Base-by-base conservation (phyloP, 2,113 vertebrate species). In the Coptodon rendalli region DNA sequence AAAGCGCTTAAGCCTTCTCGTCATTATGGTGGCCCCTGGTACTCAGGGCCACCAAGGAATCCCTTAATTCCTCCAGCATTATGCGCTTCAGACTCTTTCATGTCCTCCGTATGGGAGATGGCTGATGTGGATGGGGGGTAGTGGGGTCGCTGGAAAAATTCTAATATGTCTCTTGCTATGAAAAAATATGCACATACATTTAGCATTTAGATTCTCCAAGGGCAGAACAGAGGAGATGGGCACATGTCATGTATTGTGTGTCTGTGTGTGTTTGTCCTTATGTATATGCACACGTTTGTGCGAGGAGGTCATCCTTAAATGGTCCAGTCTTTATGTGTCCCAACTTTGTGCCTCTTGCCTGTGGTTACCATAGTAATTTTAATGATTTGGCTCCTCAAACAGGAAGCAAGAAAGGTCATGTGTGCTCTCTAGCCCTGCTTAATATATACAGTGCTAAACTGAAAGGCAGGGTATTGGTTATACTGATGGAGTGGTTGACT, bases 111-210 rank as follows among this genome's bases (percentile, higher is more conserved):
- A 92, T 92, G 93, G 93, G 91, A 95, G 93, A 90, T 17, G 66
- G 87, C 22, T 91, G 81, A 88, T 86, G 88, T 96, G 89, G 88
- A 87, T 56, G 81, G 96, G 96, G 96, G 96, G 96, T 85, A 22
- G 87, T 87, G 85, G 96, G 95, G 96, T 96, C 91, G 95, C 95
- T 95, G 95, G 96, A 86, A 97, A 95, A 98, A 98, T 98, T 98
- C 97, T 97, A 98, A 97, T 98, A 97, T 96, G 97, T 94, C 94
- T 97, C 96, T 96, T 96, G 97, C 97, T 97, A 97, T 98, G 97
- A 98, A 98, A 96, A 98, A 98, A 98, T 99, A 99, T 99, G 98
- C 98, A 98, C 98, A 99, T 98, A 98, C 95, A 97, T 98, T 98
- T 99, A 98, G 96, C 94, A 97, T 97, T 97, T 93, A 97, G 97